Conservation (phyloP, 2,113 vertebrate genomes). For the Otis tarda region DNA sequence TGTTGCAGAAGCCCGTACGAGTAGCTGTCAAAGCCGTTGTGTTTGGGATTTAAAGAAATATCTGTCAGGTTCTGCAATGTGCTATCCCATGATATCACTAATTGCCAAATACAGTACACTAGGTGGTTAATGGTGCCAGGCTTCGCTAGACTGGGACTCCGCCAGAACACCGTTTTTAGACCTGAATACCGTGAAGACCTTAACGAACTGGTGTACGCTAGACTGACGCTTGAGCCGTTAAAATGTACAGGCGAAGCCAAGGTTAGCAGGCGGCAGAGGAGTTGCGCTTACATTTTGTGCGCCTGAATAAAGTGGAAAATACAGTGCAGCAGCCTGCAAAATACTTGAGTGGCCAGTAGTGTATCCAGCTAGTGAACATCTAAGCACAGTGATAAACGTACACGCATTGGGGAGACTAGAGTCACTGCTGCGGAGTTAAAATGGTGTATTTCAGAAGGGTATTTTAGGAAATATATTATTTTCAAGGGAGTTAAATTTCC, state of each 20-base stretch:
- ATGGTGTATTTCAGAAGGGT: not conserved
- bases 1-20: not conserved
- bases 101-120: not conserved
- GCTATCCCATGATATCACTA: not conserved
- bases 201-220: not conserved
- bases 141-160: not conserved
- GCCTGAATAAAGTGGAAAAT: not conserved
- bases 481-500: not conserved
- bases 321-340: not conserved
- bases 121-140: too few species aligned
- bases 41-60: not conserved
- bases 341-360: not conserved
- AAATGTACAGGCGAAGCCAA: not conserved
- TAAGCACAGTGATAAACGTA: not conserved
- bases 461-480: not conserved
- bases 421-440: not conserved
- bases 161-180: not conserved
- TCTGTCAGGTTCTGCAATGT: not conserved
- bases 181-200: too few species aligned
- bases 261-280: not conserved
- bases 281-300: accelerated
- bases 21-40: not conserved
- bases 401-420: not conserved
- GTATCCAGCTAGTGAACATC: not conserved
- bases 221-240: not conserved